These are phyloP conservation scores for Phymatocera aterrima DNA, from an alignment of 2,888 invertebrate species.

Conservation along the genomic window DNA sequence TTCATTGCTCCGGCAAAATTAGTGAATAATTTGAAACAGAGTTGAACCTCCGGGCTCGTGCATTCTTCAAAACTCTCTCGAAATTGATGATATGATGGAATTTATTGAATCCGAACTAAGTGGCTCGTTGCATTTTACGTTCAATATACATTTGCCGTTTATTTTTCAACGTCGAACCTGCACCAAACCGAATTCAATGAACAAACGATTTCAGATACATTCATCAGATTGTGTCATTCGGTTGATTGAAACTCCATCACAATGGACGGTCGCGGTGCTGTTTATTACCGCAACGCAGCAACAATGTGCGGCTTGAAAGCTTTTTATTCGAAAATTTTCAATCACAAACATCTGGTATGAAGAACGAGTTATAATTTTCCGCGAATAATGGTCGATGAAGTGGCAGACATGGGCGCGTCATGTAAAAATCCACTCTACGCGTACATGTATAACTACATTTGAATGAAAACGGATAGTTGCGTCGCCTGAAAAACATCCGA, in stretches of 20 bases:
- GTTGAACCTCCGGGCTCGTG: neutral
- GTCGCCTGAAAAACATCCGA: constrained; percentile 30
- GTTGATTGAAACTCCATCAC: constrained; percentile 29
- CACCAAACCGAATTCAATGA: constrained; percentile 12
- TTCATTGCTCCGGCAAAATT: constrained; percentile 6
- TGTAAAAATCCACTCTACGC: constrained; percentile 38
- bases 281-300: neutral
- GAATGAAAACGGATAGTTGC: constrained; percentile 30
- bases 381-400: constrained; percentile 5
- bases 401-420: neutral
- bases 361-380: constrained; percentile 28
- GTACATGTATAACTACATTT: constrained; percentile 1
- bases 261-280: constrained; percentile 20
- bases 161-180: neutral
- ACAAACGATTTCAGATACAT: neutral
- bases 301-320: constrained; percentile 19
- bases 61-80: neutral
- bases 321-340: constrained; percentile 27
- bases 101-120: constrained; percentile 7
- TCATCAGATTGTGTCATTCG: neutral
- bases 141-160: neutral
- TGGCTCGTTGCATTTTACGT: neutral
- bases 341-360: neutral
- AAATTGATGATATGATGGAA: neutral
- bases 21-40: neutral